Evolutionary conservation across 2,888 invertebrate genomes (phyloP).

Genomic region (Papilio demoleus): DNA sequence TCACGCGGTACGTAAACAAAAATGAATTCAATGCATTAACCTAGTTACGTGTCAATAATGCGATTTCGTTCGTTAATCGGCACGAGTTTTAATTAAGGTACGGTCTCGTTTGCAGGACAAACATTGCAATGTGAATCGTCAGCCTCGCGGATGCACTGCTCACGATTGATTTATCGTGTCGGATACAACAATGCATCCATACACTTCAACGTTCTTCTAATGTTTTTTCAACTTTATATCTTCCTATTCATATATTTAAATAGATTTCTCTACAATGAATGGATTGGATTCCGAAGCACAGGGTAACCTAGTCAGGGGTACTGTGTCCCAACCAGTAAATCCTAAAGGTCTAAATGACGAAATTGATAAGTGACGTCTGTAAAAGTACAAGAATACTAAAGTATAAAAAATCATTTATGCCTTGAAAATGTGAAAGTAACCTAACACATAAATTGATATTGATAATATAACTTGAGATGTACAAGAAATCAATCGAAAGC

Average conservation of each 20-base stretch:
- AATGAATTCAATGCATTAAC: conserved; percentile 60
- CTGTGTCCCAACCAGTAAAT: too few species aligned
- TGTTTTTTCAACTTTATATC: neutral
- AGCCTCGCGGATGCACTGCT: conserved; percentile 60
- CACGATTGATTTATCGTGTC: conserved; percentile 73
- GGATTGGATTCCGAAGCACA: too few species aligned
- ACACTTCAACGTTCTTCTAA: conserved; percentile 60
- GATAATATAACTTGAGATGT: conserved; percentile 30
- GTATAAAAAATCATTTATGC: too few species aligned
- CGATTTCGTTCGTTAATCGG: conserved; percentile 57
- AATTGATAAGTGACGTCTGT: too few species aligned
- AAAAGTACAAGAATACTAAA: too few species aligned
- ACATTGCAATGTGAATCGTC: conserved; percentile 49
- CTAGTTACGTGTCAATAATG: conserved; percentile 57
- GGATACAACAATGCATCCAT: conserved; percentile 68
- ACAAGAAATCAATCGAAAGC: conserved; percentile 51
- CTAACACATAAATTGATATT: too few species aligned
- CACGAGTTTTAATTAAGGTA: conserved; percentile 66
- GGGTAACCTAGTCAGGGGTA: too few species aligned
- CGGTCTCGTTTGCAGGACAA: conserved; percentile 61
- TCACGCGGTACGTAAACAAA: conserved; percentile 51
- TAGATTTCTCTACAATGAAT: too few species aligned
- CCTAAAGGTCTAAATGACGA: too few species aligned
- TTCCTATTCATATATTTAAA: neutral
- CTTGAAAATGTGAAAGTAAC: too few species aligned